phyloP scores from a whole-genome alignment of 2,888 invertebrate species.

The Drosophila birchii region DNA sequence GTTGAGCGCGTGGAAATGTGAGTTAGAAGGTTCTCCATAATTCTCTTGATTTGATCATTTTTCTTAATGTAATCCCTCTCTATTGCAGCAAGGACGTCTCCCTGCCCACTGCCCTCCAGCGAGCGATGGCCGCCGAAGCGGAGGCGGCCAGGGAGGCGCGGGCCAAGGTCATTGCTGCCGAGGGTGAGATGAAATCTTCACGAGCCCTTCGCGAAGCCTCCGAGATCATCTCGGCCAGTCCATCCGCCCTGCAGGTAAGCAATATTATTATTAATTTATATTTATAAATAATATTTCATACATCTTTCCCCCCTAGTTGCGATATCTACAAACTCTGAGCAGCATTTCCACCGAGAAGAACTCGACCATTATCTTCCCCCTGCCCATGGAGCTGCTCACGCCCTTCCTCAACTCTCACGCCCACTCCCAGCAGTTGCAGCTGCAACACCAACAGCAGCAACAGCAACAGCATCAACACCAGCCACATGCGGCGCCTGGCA shows the following conservation, averaged over 20 bases:
- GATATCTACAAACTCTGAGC: conserved; percentile 95
- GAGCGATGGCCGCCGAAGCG: conserved; percentile 93
- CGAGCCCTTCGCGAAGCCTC: conserved; percentile 93
- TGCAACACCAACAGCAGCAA: conserved; percentile 55
- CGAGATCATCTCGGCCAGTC: conserved; percentile 91
- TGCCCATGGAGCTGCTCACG: conserved; percentile 92
- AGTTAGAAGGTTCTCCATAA: conserved; percentile 74
- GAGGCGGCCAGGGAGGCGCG: conserved; percentile 91
- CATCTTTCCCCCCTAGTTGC: conserved; percentile 84
- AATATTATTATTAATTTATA: too few species aligned
- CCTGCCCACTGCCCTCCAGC: conserved; percentile 90
- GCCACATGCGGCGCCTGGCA: conserved; percentile 48
- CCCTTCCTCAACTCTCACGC: conserved; percentile 76
- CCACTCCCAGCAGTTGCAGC: conserved; percentile 51
- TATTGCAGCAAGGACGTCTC: conserved; percentile 90
- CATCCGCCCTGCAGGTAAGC: conserved; percentile 87
- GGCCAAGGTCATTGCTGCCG: conserved; percentile 89
- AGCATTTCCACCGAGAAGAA: conserved; percentile 97
- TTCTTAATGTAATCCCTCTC: not conserved
- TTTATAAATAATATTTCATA: not conserved
- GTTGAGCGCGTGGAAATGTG: conserved; percentile 98
- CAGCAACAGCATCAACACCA: conserved; percentile 59
- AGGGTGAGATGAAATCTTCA: conserved; percentile 93
- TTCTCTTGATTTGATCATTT: too few species aligned
- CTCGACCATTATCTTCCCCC: conserved; percentile 96